These are phyloP conservation scores for Macropus fuliginosus DNA, from an alignment of 2,797 vertebrate genomes.

Conservation along the genomic window DNA sequence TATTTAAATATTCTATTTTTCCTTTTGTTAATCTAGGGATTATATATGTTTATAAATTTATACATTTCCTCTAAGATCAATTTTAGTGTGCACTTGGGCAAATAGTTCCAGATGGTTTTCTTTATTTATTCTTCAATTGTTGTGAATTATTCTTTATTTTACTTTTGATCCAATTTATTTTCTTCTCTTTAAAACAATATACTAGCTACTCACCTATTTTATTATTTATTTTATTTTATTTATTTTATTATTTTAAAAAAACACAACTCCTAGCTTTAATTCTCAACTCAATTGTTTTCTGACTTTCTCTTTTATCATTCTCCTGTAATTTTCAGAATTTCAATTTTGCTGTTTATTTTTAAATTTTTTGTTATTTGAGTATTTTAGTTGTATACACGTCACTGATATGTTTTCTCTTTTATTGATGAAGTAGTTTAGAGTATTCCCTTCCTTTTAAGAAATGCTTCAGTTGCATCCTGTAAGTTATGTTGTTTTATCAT, in stretches of 20 bases:
- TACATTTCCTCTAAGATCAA: neutral
- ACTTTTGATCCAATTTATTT: neutral
- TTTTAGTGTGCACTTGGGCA: neutral
- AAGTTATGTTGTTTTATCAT: no score
- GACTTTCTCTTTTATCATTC: neutral
- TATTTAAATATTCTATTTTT: neutral
- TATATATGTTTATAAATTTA: neutral
- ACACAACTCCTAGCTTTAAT: neutral
- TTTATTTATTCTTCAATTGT: neutral
- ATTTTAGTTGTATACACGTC: neutral
- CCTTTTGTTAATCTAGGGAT: neutral
- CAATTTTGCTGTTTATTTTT: neutral
- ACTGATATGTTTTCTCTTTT: neutral
- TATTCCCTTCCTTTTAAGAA: neutral
- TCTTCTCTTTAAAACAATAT: neutral
- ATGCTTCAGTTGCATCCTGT: neutral
- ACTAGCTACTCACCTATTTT: neutral
- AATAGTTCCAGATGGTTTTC: neutral
- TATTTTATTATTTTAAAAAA: neutral
- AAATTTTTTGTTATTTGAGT: neutral
- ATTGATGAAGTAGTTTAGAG: neutral
- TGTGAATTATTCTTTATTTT: neutral
- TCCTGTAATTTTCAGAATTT: neutral
- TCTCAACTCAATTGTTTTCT: neutral
- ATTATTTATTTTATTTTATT: neutral